Evolutionary conservation across 2,797 vertebrate species (phyloP), one percentile per base, ranked within the genome.

Genomic region (Spondyliosoma cantharus): DNA sequence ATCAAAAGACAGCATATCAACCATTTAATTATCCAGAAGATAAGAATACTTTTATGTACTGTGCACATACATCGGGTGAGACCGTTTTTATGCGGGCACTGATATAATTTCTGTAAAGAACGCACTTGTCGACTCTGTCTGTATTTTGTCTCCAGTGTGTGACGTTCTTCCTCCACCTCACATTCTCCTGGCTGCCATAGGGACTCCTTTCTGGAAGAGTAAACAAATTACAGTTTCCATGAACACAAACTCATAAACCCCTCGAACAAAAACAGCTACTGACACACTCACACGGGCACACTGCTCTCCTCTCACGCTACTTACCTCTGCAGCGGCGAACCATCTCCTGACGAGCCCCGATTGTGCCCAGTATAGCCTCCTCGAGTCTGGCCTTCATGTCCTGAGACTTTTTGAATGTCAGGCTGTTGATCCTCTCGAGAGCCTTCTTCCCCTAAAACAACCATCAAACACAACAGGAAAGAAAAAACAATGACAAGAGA

Each of bases 301-400:
- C 11, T n/a, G 11, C 29, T 19, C 43, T 46, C 42, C 68, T 64
- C 13, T 46, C 0, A 11, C 3, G 4, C 8, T 42, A 5, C 80
- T 88, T 80, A 96, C 97, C 97, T 93, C 96, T 93, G 83, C 96
- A 96, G 79, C 97, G 96, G 1, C 97, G 96, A 71, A 98, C 97
- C 97, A 98, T 98, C 92, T 98, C 97, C 80, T 97, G 97, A 0
- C 97, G 95, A 0, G 97, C 97, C 3, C 97, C 97, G 0, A 97
- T 96, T 54, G 96, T 97, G 22, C 97, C 97, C 66, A 98, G 89
- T 53, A 98, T 97, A 88, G 97, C 97, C 83, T 98, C 97, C 87
- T 98, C 97, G 25, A 98, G 94, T 2, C 97, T 94, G 0, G 97
- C 97, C 82, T 97, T 98, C 97, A 98, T 98, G 89, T 98, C 97